Percentiles rank a stretch among this genome's conserved stretches.
Evolutionary conservation across 1,140 invertebrate species (phyloP).

Genomic region (Campoletis sonorensis): DNA sequence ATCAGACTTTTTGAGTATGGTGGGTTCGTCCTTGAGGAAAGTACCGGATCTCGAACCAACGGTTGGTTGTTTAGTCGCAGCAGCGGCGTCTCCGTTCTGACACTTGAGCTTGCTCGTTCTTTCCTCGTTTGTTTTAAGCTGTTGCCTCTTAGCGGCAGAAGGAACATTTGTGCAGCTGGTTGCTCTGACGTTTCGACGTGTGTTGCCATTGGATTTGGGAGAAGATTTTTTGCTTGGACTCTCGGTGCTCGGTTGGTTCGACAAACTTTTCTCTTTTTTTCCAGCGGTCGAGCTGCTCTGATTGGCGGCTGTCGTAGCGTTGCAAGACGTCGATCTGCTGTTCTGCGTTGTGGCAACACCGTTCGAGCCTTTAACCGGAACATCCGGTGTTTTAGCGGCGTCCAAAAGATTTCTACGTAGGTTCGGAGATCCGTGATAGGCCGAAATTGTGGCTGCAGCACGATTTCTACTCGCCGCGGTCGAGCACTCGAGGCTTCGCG

Average conservation of each 20-base stretch:
- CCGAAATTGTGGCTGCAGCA: slow-evolving; percentile 68
- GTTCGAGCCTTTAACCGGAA: slow-evolving; percentile 57
- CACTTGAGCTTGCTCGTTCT: slow-evolving; percentile 66
- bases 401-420: slow-evolving; percentile 71
- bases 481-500: slow-evolving; percentile 68
- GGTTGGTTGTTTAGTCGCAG: slow-evolving; percentile 67
- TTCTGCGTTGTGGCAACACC: background rate
- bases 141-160: too few species aligned
- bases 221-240: slow-evolving; percentile 70
- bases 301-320: background rate
- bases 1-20: slow-evolving; percentile 76
- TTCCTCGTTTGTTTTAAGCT: slow-evolving; percentile 53
- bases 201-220: slow-evolving; percentile 65
- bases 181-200: slow-evolving; percentile 57
- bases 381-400: slow-evolving; percentile 72
- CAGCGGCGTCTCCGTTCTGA: slow-evolving; percentile 62
- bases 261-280: slow-evolving; percentile 62
- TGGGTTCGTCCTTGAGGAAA: slow-evolving; percentile 84
- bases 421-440: slow-evolving; percentile 70
- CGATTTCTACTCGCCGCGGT: slow-evolving; percentile 73
- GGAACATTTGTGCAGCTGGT: slow-evolving; percentile 8
- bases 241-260: slow-evolving; percentile 62
- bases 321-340: too few species aligned
- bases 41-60: slow-evolving; percentile 81
- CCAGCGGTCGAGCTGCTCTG: slow-evolving; percentile 38